Base-by-base conservation (phyloP, 2,113 vertebrate species). In the Pyrgilauda ruficollis region DNA sequence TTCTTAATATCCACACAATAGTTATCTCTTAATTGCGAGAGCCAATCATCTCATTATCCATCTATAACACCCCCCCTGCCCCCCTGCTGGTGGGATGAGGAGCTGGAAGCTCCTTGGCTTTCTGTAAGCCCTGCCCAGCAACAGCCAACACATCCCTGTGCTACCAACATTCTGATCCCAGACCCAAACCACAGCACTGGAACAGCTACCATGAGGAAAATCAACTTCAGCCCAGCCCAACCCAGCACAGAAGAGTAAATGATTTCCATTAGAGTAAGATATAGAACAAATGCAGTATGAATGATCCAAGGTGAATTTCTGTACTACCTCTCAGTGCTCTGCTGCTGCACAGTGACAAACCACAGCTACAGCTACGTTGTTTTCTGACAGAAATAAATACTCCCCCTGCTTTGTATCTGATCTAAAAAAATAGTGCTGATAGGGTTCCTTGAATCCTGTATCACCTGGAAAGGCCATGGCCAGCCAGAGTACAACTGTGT, bases 401-500 rank as follows among this genome's bases (percentile, higher is more conserved):
- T 24, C 10, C 3, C 3, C 6, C 21, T 76, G n/a, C 26, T 52
- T 61, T 62, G 13, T 18, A 17, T 7, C 21, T 63, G 64, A 39
- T 35, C 26, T 28, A 52, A 55, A 53, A 43, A 31, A 50, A 8
- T 30, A 12, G 9, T 76, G 33, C 21, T 74, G 53, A 7, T 13
- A 7, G 15, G 11, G 24, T 26, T 37, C 7, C n/a, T 66, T 17
- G 21, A 35, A 31, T 50, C 43, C 14, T 72, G 31, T 31, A 17
- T 86, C 73, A 20, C 41, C 30, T 2, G 0, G 14, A 30, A 53
- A 23, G 31, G n/a, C 61, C 13, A 14, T 1, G 27, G 41, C 27
- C 44, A 74, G 56, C 39, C 28, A 53, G 16, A 1, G 3, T 4
- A 49, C 0, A 2, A 31, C 43, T 44, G 1, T 0, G 10, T 31